A percentile compares a stretch with the other conserved stretches of the same genome.
phyloP scores from a whole-genome alignment of 2,797 vertebrate genomes.

The Cebuella pygmaea region DNA sequence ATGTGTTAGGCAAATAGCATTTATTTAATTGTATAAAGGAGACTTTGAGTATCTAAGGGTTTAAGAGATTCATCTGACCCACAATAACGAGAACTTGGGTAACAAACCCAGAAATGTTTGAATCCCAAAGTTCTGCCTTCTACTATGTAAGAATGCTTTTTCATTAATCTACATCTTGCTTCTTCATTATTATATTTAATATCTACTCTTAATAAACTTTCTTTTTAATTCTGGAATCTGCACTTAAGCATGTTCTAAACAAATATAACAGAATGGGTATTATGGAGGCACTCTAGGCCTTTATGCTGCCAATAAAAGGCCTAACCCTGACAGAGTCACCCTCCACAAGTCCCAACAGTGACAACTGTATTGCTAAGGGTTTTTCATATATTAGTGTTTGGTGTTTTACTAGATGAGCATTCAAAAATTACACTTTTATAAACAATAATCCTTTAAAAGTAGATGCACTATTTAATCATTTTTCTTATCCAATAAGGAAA shows the following conservation, averaged over 20 bases:
- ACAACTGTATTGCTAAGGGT: neutral
- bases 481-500: constrained; percentile 34
- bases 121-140: neutral
- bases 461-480: neutral
- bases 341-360: neutral
- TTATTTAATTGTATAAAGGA: constrained; percentile 41
- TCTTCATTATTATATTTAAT: constrained; percentile 15
- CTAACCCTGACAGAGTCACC: neutral
- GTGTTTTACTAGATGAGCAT: constrained; percentile 3
- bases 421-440: constrained; percentile 1
- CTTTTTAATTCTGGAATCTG: constrained; percentile 33
- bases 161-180: constrained; percentile 11
- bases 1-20: neutral
- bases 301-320: neutral
- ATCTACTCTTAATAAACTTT: neutral
- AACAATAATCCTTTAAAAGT: constrained; percentile 24
- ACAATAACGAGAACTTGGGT: neutral
- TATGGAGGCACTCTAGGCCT: neutral
- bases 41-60: neutral
- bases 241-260: constrained; percentile 18
- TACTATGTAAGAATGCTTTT: neutral
- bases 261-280: neutral
- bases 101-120: constrained; percentile 15
- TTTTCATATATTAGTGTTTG: neutral
- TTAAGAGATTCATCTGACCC: neutral